Evolutionary conservation across 2,113 vertebrate genomes (phyloP).

Genomic region (human (Homo sapiens)): DNA sequence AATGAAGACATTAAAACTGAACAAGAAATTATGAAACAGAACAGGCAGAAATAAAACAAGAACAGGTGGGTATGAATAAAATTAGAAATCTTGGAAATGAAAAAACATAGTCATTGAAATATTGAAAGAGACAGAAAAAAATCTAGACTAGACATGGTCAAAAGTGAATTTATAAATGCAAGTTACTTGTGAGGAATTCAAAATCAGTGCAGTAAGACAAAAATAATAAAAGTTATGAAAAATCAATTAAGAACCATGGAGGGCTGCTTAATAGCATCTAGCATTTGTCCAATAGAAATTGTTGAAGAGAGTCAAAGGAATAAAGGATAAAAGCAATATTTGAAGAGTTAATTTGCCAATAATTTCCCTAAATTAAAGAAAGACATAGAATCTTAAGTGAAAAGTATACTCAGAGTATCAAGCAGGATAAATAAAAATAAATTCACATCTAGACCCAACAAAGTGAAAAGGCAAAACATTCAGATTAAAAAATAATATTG

Average conservation of each 20-base stretch:
- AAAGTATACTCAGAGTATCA: constrained; percentile 13
- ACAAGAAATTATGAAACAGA: constrained; percentile 65
- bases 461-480: neutral
- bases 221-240: constrained; percentile 6
- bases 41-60: constrained; percentile 67
- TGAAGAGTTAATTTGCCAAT: neutral
- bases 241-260: neutral
- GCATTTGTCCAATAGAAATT: neutral
- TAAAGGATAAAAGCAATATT: neutral
- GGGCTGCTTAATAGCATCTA: neutral
- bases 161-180: constrained; percentile 20
- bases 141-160: constrained; percentile 27
- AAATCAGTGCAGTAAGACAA: neutral
- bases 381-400: neutral
- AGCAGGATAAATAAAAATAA: constrained; percentile 28
- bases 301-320: neutral
- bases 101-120: constrained; percentile 56
- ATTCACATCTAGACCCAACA: neutral
- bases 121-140: constrained; percentile 42
- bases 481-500: constrained; percentile 31
- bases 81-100: constrained; percentile 59
- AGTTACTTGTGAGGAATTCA: neutral
- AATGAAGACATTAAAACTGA: constrained; percentile 61
- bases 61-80: constrained; percentile 64
- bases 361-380: constrained; percentile 31